A percentile compares a stretch with the other conserved stretches of the same genome.
Evolutionary conservation across 2,888 invertebrate species (phyloP).

Genomic region (Andrena bucephala): DNA sequence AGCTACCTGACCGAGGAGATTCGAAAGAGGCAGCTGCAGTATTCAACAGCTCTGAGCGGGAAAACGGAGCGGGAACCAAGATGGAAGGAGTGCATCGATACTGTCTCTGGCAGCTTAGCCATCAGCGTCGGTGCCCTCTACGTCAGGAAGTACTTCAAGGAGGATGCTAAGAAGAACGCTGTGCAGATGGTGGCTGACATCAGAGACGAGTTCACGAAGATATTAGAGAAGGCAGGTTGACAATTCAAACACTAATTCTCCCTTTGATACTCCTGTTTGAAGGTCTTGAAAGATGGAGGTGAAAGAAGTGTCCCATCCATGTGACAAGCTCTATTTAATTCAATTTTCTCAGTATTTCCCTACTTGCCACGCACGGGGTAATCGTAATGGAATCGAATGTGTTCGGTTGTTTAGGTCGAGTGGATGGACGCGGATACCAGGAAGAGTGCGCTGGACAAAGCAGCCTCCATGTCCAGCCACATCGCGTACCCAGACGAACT

Average conservation of each 20-base stretch:
- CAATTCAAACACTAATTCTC: background rate
- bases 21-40: constrained; percentile 92
- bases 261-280: background rate
- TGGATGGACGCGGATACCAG: constrained; percentile 97
- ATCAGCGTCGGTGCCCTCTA: constrained; percentile 94
- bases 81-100: constrained; percentile 96
- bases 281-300: background rate
- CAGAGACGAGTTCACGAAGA: constrained; percentile 92
- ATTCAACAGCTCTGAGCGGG: constrained; percentile 93
- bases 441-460: constrained; percentile 91
- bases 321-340: too few relatives aligned
- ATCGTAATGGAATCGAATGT: background rate
- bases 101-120: constrained; percentile 91
- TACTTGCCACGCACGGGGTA: too few relatives aligned
- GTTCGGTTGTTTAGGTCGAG: constrained; percentile 85
- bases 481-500: constrained; percentile 97
- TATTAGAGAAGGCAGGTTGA: constrained; percentile 87
- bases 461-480: constrained; percentile 93
- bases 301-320: background rate
- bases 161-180: constrained; percentile 93
- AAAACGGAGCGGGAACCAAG: constrained; percentile 94
- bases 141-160: constrained; percentile 94
- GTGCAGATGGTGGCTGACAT: constrained; percentile 95
- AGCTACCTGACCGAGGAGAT: constrained; percentile 93
- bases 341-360: too few relatives aligned